phyloP scores from a whole-genome alignment of 2,113 vertebrate genomes.

The Alosa alosa region DNA sequence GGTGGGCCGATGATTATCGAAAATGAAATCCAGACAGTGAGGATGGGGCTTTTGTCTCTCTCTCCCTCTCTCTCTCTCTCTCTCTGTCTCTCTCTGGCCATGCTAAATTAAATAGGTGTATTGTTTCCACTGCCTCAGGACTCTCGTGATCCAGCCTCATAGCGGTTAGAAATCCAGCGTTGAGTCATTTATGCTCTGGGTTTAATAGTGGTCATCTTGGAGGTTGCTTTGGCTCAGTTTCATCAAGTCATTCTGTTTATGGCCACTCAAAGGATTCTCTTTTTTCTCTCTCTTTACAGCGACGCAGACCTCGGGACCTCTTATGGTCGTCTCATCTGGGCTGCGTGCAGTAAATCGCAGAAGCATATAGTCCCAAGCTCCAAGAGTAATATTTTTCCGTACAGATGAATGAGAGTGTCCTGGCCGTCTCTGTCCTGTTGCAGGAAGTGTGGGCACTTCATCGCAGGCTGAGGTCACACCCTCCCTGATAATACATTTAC shows the following conservation, averaged over 20 bases:
- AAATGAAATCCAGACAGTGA: conserved; percentile 7
- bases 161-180: not conserved
- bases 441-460: conserved; percentile 46
- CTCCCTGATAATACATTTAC: conserved; percentile 47
- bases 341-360: conserved; percentile 42
- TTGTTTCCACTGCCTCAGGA: conserved; percentile 8
- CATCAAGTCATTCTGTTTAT: not conserved
- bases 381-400: conserved; percentile 44
- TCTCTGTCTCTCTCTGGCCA: not conserved
- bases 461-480: conserved; percentile 33
- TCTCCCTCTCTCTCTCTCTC: too few species aligned
- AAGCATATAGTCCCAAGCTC: conserved; percentile 34
- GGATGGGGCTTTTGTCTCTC: not conserved
- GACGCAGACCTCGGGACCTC: not conserved
- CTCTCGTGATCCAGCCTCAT: not conserved
- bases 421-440: conserved; percentile 32
- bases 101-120: not conserved
- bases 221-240: not conserved
- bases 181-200: conserved; percentile 20
- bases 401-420: conserved; percentile 46
- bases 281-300: not conserved
- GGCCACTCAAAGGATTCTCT: not conserved
- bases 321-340: conserved; percentile 32
- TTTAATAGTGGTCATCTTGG: not conserved
- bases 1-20: not conserved